Conservation (phyloP, 1,140 invertebrate genomes). For the Saccostrea glomerata region DNA sequence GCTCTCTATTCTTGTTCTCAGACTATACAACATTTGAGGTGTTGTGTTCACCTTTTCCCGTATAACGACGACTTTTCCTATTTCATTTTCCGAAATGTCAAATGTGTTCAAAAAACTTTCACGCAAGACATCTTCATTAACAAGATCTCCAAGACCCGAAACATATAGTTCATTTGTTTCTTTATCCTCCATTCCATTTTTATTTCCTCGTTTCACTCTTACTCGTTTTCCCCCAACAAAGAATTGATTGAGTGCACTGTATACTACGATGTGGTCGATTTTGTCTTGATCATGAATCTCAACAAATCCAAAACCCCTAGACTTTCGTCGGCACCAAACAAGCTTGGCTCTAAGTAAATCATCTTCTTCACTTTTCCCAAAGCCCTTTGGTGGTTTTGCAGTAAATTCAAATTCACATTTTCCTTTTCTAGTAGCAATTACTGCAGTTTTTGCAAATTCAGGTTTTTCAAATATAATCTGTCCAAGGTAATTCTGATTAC, state of each 20-base stretch:
- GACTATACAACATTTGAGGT: not conserved
- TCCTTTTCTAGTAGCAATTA: constrained; percentile 25
- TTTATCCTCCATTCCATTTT: not conserved
- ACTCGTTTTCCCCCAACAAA: constrained; percentile 43
- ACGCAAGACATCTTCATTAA: constrained; percentile 57
- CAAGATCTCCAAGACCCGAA: constrained; percentile 34
- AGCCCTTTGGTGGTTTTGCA: constrained; percentile 4
- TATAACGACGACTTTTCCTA: constrained; percentile 51
- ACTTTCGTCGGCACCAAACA: constrained; percentile 64
- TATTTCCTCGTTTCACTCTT: constrained; percentile 33
- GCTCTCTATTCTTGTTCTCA: constrained; percentile 30
- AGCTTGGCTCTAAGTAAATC: constrained; percentile 62
- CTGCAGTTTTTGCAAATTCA: constrained; percentile 61
- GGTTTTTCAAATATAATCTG: constrained; percentile 61
- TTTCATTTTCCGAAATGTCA: constrained; percentile 8
- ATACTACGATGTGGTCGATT: not conserved
- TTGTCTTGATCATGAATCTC: not conserved
- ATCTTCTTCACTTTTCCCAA: constrained; percentile 30
- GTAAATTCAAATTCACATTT: constrained; percentile 33
- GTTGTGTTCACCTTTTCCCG: constrained; percentile 46
- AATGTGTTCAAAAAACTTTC: constrained; percentile 54
- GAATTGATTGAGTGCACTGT: not conserved
- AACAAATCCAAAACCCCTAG: constrained; percentile 63
- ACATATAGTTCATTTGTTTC: constrained; percentile 44
- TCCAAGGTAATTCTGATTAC: constrained; percentile 60